Base-by-base conservation (phyloP, 1,140 invertebrate genomes). In the Ptiloglossa arizonensis region DNA sequence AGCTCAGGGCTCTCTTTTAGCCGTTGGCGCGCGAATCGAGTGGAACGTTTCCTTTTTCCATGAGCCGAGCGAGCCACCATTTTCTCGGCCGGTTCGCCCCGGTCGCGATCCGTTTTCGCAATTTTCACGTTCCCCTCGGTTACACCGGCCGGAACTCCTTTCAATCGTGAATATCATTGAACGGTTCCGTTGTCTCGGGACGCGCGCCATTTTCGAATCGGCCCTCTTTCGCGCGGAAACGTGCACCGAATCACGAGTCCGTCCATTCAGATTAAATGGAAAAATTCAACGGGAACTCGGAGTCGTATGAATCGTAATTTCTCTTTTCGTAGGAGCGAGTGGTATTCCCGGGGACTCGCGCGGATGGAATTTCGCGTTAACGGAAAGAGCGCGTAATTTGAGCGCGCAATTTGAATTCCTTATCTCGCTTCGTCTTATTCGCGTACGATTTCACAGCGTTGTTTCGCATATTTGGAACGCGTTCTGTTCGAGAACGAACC, bases 161-260 rank as follows among this genome's bases (percentile, higher is more conserved):
- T 79, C 57, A 76, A 80, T 75, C 56, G 63, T 54, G 78, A 75
- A 73, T 68, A 75, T 80, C 67, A 76, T 80, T 80, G 72, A 80
- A 75, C 72, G 54, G 62, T 62, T 32, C 68, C 67, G 70, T 74
- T 82, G 60, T 80, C 71, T 80, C 46, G 50, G 38, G 9, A n/a
- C 54, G 59, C 63, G 56, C 76, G 59, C 76, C 57, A 35, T 54
- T 79, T 79, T 60, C 19, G 4, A 62, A 62, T 15, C n/a, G 59
- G 5, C n/a, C 35, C 44, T 41, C 5, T 38, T 38, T 32, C 19
- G 6, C 32, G 57, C 8, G 8, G 19, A 9, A 3, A 79, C 76
- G 70, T 79, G 76, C 72, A 48, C 41, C 70, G 76, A 67, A 56
- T 79, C 74, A 59, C 71, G 50, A 73, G 60, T 19, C 54, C 32